Conservation (phyloP, 2,113 vertebrate genomes). For the Felis catus region F.catus_Fca126_mat1.0 CM031421.1:99731001-99731500, state of each 20-base stretch:
- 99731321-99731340: background rate
- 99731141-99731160: background rate
- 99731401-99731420: background rate
- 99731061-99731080: background rate
- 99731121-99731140: background rate
- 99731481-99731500: background rate
- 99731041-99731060: background rate
- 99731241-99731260: background rate
- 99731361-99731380: background rate
- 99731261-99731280: background rate
- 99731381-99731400: background rate
- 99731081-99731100: background rate
- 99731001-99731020: background rate
- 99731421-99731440: background rate
- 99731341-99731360: background rate
- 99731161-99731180: too few relatives aligned
- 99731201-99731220: background rate
- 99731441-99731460: background rate
- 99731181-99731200: background rate
- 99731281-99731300: background rate
- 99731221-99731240: background rate
- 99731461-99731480: background rate
- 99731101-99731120: background rate
- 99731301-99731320: background rate
- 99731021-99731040: background rate